These are phyloP conservation scores for Palythoa grandiflora DNA, from an alignment of 92 coral and sea anemone genomes.

Conservation along the genomic window DNA sequence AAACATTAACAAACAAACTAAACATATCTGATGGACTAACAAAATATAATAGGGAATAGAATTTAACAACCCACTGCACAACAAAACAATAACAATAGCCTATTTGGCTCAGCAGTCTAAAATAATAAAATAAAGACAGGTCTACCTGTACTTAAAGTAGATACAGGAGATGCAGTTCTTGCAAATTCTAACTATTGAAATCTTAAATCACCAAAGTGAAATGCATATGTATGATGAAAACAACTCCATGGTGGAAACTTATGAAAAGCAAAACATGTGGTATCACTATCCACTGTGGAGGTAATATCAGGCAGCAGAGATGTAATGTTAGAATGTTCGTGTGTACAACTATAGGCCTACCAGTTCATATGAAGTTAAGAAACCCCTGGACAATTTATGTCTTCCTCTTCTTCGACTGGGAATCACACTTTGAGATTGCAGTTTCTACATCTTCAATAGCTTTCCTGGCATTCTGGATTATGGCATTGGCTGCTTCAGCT, in stretches of 20 bases:
- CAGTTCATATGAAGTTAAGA: constrained; percentile 46
- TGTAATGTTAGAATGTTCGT: constrained; percentile 41
- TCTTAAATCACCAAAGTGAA: constrained; percentile 45
- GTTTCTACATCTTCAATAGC: constrained; percentile 48
- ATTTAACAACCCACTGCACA: no score
- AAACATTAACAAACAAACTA: constrained; percentile 39
- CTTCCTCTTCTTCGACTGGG: constrained; percentile 52
- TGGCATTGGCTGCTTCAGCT: constrained; percentile 53
- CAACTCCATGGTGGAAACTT: constrained; percentile 50
- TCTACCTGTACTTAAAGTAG: constrained; percentile 42
- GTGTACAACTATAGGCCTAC: constrained; percentile 48
- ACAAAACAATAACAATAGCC: no score
- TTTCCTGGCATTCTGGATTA: constrained; percentile 52
- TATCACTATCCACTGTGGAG: constrained; percentile 51
- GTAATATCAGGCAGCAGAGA: constrained; percentile 45
- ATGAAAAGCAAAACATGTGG: constrained; percentile 49
- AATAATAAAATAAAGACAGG: no score
- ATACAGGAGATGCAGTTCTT: constrained; percentile 41
- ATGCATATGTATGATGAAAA: constrained; percentile 45
- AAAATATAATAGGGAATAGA: background rate
- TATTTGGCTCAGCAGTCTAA: no score
- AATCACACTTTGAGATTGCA: constrained; percentile 47
- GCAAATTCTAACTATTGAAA: constrained; percentile 36
- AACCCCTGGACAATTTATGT: constrained; percentile 52
- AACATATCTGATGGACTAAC: constrained; percentile 38